Base-by-base conservation (phyloP, 2,797 vertebrate species). In the Valencia hispanica region DNA sequence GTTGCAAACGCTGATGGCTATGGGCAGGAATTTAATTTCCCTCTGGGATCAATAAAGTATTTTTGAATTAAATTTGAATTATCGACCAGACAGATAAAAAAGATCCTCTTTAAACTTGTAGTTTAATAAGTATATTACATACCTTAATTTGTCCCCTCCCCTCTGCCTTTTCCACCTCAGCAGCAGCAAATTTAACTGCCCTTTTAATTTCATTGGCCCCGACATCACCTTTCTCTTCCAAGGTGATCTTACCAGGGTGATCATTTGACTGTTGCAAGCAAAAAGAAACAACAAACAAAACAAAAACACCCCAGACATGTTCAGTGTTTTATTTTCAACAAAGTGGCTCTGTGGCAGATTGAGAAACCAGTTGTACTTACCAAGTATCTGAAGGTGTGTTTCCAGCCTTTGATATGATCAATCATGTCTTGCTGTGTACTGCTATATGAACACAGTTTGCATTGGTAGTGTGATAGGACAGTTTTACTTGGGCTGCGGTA, bases 401-500 rank as follows among this genome's bases (percentile, higher is more conserved):
- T 96, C 95, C 95, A 96, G 75, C 96, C 94, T 69, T 88, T 94
- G 69, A 96, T 84, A 17, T 96, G 96, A 76, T 94, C 91, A 48
- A 93, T 55, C 85, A 96, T 95, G n/a, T n/a, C n/a, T n/a, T n/a
- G n/a, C n/a, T n/a, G n/a, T n/a, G n/a, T n/a, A n/a, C n/a, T n/a
- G n/a, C n/a, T n/a, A n/a, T n/a, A n/a, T 1, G 84, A 84, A 50
- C 96, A 96, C 27, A 96, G 91, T 83, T 94, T 95, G 82, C 96
- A 96, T 90, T 94, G 93, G 85, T 96, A 96, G 84, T 96, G 96
- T 7, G 96, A 95, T 5, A 91, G 91, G 17, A 95, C 94, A 39
- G 93, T 91, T 86, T 94, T 95, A 79, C 93, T 95, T 25, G 96
- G 96, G 88, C 96, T 96, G 75, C 95, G 95, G 83, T 95, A 96